These are phyloP conservation scores for Xiphophorus hellerii DNA, from an alignment of 2,113 vertebrate genomes.

Conservation along the genomic window DNA sequence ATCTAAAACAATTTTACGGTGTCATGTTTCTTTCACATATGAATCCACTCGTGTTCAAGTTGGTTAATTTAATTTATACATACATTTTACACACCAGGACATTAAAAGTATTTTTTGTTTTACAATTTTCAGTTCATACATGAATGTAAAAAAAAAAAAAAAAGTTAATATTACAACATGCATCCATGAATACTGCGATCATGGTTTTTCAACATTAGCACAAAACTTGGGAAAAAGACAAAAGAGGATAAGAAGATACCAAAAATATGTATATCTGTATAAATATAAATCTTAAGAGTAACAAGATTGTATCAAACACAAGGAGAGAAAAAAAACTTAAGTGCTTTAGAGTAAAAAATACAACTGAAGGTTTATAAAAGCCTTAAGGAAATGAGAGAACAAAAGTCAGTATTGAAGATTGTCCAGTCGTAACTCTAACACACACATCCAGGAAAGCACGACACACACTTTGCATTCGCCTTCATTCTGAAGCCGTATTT, in stretches of 20 bases:
- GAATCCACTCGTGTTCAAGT: slow-evolving; percentile 66
- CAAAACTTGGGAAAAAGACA: no score
- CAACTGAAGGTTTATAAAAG: slow-evolving; percentile 58
- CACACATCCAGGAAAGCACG: slow-evolving; percentile 42
- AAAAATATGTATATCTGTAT: no score
- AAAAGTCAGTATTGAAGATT: slow-evolving; percentile 76
- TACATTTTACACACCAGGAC: slow-evolving; percentile 85
- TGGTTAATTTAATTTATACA: slow-evolving; percentile 94
- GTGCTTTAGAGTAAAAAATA: no score
- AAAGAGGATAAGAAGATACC: no score
- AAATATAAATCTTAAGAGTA: no score
- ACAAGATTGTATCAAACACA: no score
- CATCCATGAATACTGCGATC: slow-evolving; percentile 77
- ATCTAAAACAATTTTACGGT: neutral
- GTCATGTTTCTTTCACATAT: slow-evolving; percentile 2
- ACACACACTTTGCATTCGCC: slow-evolving; percentile 60
- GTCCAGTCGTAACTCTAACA: slow-evolving; percentile 78
- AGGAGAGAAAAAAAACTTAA: no score
- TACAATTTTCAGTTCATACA: slow-evolving; percentile 89
- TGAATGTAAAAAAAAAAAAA: slow-evolving; percentile 90
- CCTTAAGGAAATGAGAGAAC: slow-evolving; percentile 47
- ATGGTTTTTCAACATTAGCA: slow-evolving; percentile 75
- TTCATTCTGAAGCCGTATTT: slow-evolving; percentile 66
- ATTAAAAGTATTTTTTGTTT: slow-evolving; percentile 84
- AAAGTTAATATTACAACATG: slow-evolving; percentile 75